These are phyloP conservation scores for Pantelozetes paolii DNA, from an alignment of 2,888 invertebrate species.

Conservation along the genomic window DNA sequence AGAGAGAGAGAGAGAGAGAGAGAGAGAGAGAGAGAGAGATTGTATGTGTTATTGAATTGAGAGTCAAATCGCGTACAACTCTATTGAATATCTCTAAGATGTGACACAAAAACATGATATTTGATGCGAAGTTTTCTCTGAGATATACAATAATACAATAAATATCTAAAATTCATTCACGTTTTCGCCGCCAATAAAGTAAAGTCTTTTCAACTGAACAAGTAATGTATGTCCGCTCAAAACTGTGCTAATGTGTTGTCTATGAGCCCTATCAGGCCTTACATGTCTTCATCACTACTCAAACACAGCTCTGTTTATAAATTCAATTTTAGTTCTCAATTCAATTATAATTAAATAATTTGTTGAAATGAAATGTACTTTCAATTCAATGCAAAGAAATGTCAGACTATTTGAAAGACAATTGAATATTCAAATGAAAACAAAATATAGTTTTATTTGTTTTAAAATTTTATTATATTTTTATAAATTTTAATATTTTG, in stretches of 20 bases:
- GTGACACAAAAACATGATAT: conserved; percentile 4
- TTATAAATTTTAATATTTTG: background rate
- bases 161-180: conserved; percentile 1
- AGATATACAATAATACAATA: background rate
- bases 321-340: background rate
- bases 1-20: no score
- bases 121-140: background rate
- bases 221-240: background rate
- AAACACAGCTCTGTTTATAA: background rate
- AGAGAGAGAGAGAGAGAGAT: no score
- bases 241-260: background rate
- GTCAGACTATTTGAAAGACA: no score
- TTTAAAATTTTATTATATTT: background rate
- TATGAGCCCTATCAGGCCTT: background rate
- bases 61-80: background rate
- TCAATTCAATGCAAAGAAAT: background rate
- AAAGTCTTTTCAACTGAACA: background rate
- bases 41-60: no score
- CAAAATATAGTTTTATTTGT: background rate
- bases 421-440: background rate
- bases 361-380: background rate
- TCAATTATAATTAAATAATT: background rate
- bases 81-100: conserved; percentile 1
- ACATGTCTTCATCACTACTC: background rate
- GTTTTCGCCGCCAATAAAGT: background rate